Evolutionary conservation across 2,888 invertebrate species (phyloP).

Genomic region (Chrysolina americana): DNA sequence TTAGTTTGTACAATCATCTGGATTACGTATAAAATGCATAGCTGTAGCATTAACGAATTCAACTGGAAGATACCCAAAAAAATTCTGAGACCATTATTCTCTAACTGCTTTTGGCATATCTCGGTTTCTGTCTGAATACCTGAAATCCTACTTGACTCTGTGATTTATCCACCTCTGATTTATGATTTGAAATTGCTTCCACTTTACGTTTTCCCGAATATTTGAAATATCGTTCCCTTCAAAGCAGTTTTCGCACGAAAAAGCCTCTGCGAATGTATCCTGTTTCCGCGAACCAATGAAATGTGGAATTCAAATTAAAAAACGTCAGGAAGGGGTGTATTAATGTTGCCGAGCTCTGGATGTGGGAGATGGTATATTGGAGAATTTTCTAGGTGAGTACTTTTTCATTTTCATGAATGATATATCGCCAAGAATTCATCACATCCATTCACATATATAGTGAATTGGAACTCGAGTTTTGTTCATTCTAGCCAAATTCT

Average conservation of each 20-base stretch:
- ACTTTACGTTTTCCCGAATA: not conserved
- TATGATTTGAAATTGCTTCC: constrained; percentile 28
- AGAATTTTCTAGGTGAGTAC: not conserved
- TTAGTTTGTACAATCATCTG: too few relatives aligned
- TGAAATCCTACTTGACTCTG: constrained; percentile 20
- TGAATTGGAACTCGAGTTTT: too few relatives aligned
- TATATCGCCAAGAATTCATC: too few relatives aligned
- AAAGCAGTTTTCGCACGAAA: constrained; percentile 24
- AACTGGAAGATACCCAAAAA: not conserved
- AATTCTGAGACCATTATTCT: not conserved
- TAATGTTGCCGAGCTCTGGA: not conserved
- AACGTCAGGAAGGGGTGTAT: not conserved
- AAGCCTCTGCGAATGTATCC: constrained; percentile 17
- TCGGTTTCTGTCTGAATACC: not conserved
- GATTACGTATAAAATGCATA: not conserved
- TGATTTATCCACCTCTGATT: constrained; percentile 27
- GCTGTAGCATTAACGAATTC: not conserved
- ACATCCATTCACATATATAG: too few relatives aligned
- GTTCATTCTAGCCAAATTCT: too few relatives aligned
- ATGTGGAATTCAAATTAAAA: constrained; percentile 20
- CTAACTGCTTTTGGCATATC: constrained; percentile 4
- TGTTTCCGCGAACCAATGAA: constrained; percentile 8
- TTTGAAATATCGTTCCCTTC: constrained; percentile 21
- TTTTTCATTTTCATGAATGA: too few relatives aligned
- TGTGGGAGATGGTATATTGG: not conserved